Evolutionary conservation across 2,113 vertebrate species (phyloP), one percentile per base, ranked within the genome.

Genomic region (Vidua chalybeata): DNA sequence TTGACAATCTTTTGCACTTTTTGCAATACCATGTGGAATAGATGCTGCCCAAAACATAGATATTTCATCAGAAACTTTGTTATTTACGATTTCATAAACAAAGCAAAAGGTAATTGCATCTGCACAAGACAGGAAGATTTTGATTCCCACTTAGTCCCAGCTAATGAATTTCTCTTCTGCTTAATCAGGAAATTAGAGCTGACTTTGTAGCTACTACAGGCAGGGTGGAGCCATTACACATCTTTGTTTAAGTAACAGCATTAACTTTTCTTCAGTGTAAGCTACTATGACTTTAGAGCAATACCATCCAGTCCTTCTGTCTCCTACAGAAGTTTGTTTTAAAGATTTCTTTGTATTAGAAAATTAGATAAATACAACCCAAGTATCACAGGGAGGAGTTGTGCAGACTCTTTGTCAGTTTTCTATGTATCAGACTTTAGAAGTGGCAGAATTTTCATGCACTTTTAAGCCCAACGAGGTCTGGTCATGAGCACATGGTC

Each of bases 1-100:
- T 7, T 87, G 75, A 78, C 79, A 49, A 63, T 56, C 48, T 94
- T 90, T 91, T 91, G 95, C 95, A 91, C 56, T 91, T 95, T 81
- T 56, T 89, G 75, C 83, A 87, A 39, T 74, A 80, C 59, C 41
- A 12, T 0, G 39, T 27, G 68, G 64, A 90, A 79, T 2, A 80
- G 45, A 75, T 48, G 51, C 79, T 66, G 80, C 43, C 59, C 13
- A 26, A 64, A 43, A 41, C 37, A 37, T 7, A 43, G 67, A 2
- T 78, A 58, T 24, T 92, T 89, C 2, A 72, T 72, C 73, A 56
- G 61, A 80, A 95, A 69, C 35, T 51, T 84, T 94, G 87, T 94
- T 61, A 84, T 86, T 85, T 64, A 59, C 5, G 5, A 72, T 61
- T 86, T 56, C 54, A 61, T 86, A 84, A 91, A 85, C 31, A 73